Evolutionary conservation across 2,797 vertebrate genomes (phyloP).

Genomic region (Potorous gilbertii): DNA sequence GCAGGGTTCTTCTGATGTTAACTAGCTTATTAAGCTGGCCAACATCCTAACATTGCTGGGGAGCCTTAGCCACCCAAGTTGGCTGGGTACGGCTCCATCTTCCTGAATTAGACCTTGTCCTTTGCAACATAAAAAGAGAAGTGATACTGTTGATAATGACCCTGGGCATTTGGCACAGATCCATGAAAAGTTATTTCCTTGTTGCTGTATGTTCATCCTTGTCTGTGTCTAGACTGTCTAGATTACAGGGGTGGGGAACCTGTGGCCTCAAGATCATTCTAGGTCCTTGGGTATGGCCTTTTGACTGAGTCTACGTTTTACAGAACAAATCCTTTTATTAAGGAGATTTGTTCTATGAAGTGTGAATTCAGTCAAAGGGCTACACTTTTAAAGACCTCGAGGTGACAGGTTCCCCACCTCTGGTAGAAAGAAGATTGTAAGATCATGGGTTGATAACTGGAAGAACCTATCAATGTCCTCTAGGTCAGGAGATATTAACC

Average conservation of each 20-base stretch:
- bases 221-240: conserved; percentile 38
- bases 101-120: conserved; percentile 2
- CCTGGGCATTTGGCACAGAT: not conserved
- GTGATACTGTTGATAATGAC: not conserved
- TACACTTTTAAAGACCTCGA: too few species aligned
- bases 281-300: too few species aligned
- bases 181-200: not conserved
- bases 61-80: not conserved
- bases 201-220: not conserved
- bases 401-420: too few species aligned
- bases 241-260: too few species aligned
- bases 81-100: not conserved
- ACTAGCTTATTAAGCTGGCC: not conserved
- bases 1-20: not conserved
- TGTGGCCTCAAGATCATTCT: too few species aligned
- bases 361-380: too few species aligned
- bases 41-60: not conserved
- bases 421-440: not conserved
- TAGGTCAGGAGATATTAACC: not conserved
- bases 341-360: too few species aligned
- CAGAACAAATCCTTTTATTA: too few species aligned
- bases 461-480: not conserved
- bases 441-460: not conserved
- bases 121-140: conserved; percentile 43
- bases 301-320: too few species aligned